phyloP scores from a whole-genome alignment of 1,140 invertebrate species.

The Formica selysi region DNA sequence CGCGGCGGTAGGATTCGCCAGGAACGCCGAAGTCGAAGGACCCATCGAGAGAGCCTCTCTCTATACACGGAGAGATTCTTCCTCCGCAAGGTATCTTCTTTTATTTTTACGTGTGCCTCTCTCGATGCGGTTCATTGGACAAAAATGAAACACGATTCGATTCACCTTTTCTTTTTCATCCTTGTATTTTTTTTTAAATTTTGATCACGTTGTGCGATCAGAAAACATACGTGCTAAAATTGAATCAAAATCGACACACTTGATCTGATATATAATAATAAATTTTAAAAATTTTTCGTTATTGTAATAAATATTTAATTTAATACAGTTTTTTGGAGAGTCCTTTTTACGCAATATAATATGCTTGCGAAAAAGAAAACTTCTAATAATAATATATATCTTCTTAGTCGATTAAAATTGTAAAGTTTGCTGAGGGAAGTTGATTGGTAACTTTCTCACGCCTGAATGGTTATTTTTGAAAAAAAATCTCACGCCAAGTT shows the following conservation, averaged over 20 bases:
- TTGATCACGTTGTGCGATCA: background rate
- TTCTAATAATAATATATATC: conserved; percentile 1
- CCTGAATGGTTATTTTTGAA: conserved; percentile 34
- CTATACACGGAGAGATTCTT: background rate
- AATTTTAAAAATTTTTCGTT: background rate
- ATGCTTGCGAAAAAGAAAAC: background rate
- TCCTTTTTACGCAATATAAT: background rate
- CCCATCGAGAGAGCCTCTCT: conserved; percentile 37
- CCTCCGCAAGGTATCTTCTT: background rate
- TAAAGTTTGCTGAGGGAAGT: conserved; percentile 25
- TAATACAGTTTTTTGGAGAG: background rate
- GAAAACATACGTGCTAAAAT: background rate
- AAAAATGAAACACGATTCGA: background rate
- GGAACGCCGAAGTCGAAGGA: conserved; percentile 48
- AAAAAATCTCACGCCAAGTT: conserved; percentile 39
- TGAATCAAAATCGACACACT: background rate
- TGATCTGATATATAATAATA: background rate
- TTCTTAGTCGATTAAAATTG: conserved; percentile 7
- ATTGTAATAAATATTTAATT: background rate
- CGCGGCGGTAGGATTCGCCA: conserved; percentile 44
- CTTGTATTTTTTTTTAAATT: background rate
- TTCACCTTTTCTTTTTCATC: too few relatives aligned
- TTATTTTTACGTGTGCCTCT: conserved; percentile 17
- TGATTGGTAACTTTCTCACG: conserved; percentile 60
- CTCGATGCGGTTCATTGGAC: background rate